Evolutionary conservation across 2,797 vertebrate species (phyloP), one percentile per base, ranked within the genome.

Genomic region (Phoxinus dragarum): DNA sequence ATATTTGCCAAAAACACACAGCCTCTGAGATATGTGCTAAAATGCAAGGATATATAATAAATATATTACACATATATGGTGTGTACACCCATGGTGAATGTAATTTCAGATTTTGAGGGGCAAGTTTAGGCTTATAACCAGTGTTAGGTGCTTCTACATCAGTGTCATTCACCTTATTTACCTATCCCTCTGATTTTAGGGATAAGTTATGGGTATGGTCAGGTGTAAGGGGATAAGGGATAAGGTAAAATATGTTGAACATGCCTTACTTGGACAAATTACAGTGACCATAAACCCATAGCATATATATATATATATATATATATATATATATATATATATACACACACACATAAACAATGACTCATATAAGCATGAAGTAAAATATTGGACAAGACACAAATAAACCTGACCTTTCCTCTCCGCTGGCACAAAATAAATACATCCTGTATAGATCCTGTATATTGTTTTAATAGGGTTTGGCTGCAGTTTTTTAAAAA

Each of bases 321-420:
- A 52, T 5, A 52, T 19, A 67, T 40, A 69, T n/a, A 42, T 0
- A 72, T 27, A 69, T 12, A 72, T 5, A 42, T 14, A 42, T 8
- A 40, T 3, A n/a, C 0, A n/a, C 3, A 77, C 8, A 47, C n/a
- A 19, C 16, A 23, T 21, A 36, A 59, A 64, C 40, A 73, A 47
- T 47, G 27, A 34, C 38, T 73, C 23, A 23, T 23, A 16, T 5
- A 8, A 59, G 14, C 4, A 23, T n/a, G 31, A 42, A 23, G 61
- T 69, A 61, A 82, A 5, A 73, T 74, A 74, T 49, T 66, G 19
- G 19, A 75, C 16, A 75, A 36, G 31, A 75, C 59, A 75, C 19
- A 64, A 31, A 82, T 21, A 82, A 74, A 61, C 40, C 6, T 74
- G 72, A 54, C 31, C 34, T 75, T 75, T 83, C 27, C 54, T 34